phyloP scores from a whole-genome alignment of 2,797 vertebrate genomes.

The Silurus lanzhouensis region DNA sequence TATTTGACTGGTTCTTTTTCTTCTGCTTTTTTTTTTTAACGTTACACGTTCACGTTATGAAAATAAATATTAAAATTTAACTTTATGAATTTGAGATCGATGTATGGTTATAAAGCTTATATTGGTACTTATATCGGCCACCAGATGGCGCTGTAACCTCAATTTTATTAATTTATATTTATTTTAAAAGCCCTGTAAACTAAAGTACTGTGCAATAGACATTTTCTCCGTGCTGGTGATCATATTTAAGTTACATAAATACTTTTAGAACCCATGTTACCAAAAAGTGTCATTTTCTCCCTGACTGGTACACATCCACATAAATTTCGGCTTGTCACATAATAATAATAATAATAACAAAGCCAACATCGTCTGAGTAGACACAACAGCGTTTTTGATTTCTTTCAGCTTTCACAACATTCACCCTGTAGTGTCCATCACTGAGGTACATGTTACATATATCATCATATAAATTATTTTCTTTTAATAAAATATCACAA shows the following conservation, averaged over 20 bases:
- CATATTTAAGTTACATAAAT: neutral
- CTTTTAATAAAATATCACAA: neutral
- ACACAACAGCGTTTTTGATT: neutral
- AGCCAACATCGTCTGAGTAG: too few species aligned
- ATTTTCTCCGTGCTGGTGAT: neutral
- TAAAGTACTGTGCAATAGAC: too few species aligned
- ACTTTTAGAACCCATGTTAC: neutral
- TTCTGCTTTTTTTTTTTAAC: too few species aligned
- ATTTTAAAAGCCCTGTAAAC: neutral
- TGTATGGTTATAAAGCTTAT: neutral
- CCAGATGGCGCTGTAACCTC: neutral
- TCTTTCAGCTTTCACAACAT: neutral
- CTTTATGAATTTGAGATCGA: too few species aligned
- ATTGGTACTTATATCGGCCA: neutral
- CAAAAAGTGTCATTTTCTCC: neutral
- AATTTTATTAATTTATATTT: neutral
- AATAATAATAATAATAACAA: neutral
- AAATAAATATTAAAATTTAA: too few species aligned
- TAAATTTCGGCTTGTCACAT: neutral
- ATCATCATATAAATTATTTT: neutral
- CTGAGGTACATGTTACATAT: conserved; percentile 4
- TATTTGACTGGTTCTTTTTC: neutral
- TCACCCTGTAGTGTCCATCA: conserved; percentile 7
- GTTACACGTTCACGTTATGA: neutral
- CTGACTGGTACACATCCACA: neutral